These are phyloP conservation scores for Oceanodroma leucorhoa DNA, from an alignment of 2,797 vertebrate genomes.

Conservation along the genomic window DNA sequence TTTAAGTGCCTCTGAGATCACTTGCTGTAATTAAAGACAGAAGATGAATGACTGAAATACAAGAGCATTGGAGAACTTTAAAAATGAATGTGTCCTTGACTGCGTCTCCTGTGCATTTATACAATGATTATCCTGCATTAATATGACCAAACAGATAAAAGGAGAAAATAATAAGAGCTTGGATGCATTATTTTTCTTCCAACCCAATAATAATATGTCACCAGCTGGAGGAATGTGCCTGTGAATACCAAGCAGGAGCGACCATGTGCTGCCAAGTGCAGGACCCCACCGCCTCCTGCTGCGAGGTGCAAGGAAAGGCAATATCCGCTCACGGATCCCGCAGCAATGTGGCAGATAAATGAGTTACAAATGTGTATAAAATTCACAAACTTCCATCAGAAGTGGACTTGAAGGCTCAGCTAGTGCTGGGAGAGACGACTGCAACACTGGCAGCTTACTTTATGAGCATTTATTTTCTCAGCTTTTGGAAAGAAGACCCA, in stretches of 20 bases:
- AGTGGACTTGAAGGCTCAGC: not conserved
- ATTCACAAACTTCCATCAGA: not conserved
- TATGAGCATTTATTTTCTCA: not conserved
- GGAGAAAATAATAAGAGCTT: constrained; percentile 13
- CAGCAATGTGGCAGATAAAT: constrained; percentile 22
- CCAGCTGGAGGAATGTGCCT: not conserved
- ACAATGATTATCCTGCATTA: constrained; percentile 23
- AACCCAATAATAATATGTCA: not conserved
- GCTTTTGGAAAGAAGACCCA: not conserved
- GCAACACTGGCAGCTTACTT: not conserved
- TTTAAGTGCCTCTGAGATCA: constrained; percentile 61
- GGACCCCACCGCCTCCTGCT: not conserved
- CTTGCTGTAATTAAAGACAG: constrained; percentile 59
- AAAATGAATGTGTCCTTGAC: constrained; percentile 50
- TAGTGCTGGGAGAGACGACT: not conserved
- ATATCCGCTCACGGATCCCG: not conserved
- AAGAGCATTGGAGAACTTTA: constrained; percentile 18
- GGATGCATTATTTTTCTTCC: not conserved
- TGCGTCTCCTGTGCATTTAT: constrained; percentile 12
- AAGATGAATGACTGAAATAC: constrained; percentile 47
- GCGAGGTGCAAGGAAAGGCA: constrained; percentile 2
- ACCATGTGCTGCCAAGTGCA: not conserved
- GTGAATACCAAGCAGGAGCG: constrained; percentile 18
- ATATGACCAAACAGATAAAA: constrained; percentile 43
- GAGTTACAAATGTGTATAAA: constrained; percentile 18